Evolutionary conservation across 2,113 vertebrate species (phyloP).

Genomic region (Laterallus jamaicensis): DNA sequence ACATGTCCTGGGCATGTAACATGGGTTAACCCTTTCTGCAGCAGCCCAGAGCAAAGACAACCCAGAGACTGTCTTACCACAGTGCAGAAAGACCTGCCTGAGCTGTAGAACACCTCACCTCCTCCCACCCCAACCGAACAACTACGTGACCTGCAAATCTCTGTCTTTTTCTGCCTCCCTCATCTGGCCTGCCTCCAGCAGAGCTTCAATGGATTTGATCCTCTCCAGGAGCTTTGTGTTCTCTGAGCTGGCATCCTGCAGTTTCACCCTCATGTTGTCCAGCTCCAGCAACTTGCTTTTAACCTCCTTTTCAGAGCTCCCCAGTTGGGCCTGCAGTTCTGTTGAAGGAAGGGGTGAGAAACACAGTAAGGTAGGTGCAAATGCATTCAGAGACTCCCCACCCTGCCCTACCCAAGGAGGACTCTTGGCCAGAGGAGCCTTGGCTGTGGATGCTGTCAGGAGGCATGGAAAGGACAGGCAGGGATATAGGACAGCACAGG

Average conservation of each 20-base stretch:
- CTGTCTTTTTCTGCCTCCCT: constrained; percentile 70
- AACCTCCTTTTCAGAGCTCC: constrained; percentile 78
- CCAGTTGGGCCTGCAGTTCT: constrained; percentile 83
- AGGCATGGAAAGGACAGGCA: background rate
- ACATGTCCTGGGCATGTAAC: background rate
- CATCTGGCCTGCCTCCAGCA: constrained; percentile 84
- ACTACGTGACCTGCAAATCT: constrained; percentile 71
- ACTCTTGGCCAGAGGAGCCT: background rate
- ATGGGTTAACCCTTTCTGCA: background rate
- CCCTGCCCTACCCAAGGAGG: background rate
- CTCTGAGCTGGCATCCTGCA: constrained; percentile 77
- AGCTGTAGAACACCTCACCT: background rate
- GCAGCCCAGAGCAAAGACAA: background rate
- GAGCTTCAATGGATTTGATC: constrained; percentile 82
- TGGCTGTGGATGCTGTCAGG: background rate
- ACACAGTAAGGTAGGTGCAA: background rate
- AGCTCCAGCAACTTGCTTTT: constrained; percentile 79
- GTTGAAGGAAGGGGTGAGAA: background rate
- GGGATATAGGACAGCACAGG: background rate
- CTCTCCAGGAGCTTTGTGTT: constrained; percentile 82
- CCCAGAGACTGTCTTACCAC: background rate
- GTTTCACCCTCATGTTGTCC: constrained; percentile 75
- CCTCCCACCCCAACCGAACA: background rate
- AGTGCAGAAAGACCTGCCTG: background rate
- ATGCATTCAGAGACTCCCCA: background rate